phyloP scores from a whole-genome alignment of 1,140 invertebrate species.

The Tetragnatha versicolor region DNA sequence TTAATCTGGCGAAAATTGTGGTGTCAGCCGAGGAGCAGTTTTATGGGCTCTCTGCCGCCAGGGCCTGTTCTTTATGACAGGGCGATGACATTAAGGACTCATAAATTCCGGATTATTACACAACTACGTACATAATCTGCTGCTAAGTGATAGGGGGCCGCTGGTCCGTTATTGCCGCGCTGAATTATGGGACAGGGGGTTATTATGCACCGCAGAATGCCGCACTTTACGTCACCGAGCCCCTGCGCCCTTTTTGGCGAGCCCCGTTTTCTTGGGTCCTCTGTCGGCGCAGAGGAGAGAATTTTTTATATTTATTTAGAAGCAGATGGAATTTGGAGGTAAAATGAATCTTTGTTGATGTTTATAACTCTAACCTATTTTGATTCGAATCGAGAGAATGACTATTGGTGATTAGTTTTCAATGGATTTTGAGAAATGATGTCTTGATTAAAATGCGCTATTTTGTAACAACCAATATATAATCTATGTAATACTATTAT shows the following conservation, averaged over 20 bases:
- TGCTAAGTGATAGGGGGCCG: constrained; percentile 53
- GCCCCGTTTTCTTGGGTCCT: constrained; percentile 13
- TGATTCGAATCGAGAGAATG: too few relatives aligned
- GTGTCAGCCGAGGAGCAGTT: constrained; percentile 51
- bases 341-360: too few relatives aligned
- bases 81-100: constrained; percentile 50
- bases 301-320: not conserved
- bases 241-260: not conserved
- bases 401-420: too few relatives aligned
- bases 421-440: too few relatives aligned
- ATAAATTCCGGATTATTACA: constrained; percentile 56
- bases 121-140: constrained; percentile 56
- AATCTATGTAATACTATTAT: too few relatives aligned
- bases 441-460: too few relatives aligned
- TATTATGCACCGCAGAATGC: constrained; percentile 54
- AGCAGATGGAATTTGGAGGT: too few relatives aligned
- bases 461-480: too few relatives aligned
- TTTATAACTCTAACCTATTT: too few relatives aligned
- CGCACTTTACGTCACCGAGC: constrained; percentile 23
- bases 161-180: constrained; percentile 48
- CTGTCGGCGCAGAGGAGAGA: not conserved
- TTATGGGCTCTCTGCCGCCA: constrained; percentile 39
- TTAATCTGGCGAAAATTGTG: constrained; percentile 56
- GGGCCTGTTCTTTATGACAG: constrained; percentile 47
- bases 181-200: constrained; percentile 55